phyloP scores from a whole-genome alignment of 2,113 vertebrate species.

The Macroglossus sobrinus region DNA sequence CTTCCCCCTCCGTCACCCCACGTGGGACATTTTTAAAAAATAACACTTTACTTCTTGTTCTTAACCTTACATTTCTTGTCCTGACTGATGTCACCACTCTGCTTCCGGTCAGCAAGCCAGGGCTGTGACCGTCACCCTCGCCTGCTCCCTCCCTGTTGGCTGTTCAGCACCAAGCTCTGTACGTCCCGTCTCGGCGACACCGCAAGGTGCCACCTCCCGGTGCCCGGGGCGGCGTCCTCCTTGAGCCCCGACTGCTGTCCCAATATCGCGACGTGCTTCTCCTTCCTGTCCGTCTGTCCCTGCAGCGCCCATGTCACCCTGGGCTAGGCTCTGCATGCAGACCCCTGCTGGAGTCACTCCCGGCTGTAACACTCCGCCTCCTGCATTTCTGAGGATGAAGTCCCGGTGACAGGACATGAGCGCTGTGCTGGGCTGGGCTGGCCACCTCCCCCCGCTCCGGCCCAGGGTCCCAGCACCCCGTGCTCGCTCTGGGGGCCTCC shows the following conservation, averaged over 20 bases:
- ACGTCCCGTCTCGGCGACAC: too few species aligned
- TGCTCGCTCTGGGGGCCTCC: too few species aligned
- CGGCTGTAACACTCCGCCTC: not conserved
- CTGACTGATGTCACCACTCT: not conserved
- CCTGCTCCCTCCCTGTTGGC: too few species aligned
- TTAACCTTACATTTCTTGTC: not conserved
- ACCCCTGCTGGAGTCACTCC: not conserved
- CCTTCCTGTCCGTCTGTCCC: accelerated
- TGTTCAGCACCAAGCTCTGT: not conserved
- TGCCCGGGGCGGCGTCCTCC: accelerated
- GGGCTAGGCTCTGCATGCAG: not conserved
- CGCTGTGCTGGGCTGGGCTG: too few species aligned
- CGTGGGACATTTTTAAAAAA: not conserved
- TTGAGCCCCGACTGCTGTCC: accelerated
- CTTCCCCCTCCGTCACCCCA: accelerated
- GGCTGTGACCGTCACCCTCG: too few species aligned
- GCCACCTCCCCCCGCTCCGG: too few species aligned
- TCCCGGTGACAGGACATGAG: too few species aligned
- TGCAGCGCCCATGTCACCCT: accelerated
- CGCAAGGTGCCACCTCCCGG: not conserved
- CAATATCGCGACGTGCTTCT: accelerated
- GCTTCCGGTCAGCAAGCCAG: not conserved
- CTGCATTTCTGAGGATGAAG: too few species aligned
- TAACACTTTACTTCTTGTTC: not conserved
- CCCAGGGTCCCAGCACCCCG: too few species aligned